Evolutionary conservation across 2,888 invertebrate species (phyloP).

Genomic region (Volucella inflata): DNA sequence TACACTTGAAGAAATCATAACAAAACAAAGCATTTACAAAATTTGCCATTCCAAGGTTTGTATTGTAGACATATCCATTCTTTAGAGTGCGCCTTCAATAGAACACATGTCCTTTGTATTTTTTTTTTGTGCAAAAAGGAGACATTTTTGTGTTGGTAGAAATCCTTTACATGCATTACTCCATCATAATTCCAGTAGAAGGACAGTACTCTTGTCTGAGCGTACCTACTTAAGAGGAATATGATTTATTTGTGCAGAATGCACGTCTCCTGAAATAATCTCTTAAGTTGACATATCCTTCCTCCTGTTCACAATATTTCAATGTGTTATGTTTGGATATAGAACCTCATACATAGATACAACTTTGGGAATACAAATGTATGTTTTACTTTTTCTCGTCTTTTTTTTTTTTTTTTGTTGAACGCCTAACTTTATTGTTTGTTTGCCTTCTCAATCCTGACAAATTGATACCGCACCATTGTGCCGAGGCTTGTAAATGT

Average conservation of each 20-base stretch:
- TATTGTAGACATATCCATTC: no score
- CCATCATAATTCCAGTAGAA: no score
- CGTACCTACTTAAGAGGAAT: slow-evolving; percentile 42
- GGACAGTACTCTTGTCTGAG: slow-evolving; percentile 32
- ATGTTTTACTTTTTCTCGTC: not conserved
- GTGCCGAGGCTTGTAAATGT: slow-evolving; percentile 58
- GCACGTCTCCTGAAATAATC: slow-evolving; percentile 47
- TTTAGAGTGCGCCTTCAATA: no score
- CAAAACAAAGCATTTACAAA: no score
- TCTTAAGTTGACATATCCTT: slow-evolving; percentile 59
- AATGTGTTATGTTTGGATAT: slow-evolving; percentile 40
- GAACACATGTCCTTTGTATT: no score
- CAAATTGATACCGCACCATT: slow-evolving; percentile 73
- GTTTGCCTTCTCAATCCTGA: slow-evolving; percentile 63
- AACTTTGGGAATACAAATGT: not conserved
- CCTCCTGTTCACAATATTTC: slow-evolving; percentile 31
- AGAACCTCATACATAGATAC: not conserved
- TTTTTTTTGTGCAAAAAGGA: no score
- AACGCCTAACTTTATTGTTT: slow-evolving; percentile 45
- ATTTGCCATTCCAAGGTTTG: no score
- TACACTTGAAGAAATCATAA: no score
- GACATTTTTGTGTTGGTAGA: no score
- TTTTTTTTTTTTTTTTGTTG: slow-evolving; percentile 15
- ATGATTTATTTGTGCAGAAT: slow-evolving; percentile 55
- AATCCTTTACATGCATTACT: no score